A percentile compares a stretch with the other conserved stretches of the same genome.
Evolutionary conservation across 2,888 invertebrate species (phyloP).

Genomic region (Plemyria rubiginata): DNA sequence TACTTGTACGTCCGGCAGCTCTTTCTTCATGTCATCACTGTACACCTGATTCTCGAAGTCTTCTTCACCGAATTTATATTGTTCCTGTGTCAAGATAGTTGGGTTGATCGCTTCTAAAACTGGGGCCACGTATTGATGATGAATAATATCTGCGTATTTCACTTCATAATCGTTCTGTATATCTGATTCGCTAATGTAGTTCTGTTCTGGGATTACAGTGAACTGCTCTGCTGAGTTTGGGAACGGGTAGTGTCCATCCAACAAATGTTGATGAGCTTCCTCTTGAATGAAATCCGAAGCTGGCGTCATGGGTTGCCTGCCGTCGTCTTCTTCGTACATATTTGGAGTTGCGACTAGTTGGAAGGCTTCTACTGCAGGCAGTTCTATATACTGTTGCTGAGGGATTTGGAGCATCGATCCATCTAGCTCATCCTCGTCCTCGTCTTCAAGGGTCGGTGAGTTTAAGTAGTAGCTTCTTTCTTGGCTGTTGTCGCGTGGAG

Average conservation of each 20-base stretch:
- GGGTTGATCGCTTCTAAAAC: slow-evolving; percentile 65
- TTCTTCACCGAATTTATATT: slow-evolving; percentile 71
- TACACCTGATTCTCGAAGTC: slow-evolving; percentile 75
- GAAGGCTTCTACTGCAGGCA: slow-evolving; percentile 86
- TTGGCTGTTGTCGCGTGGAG: slow-evolving; percentile 73
- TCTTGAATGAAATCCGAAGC: slow-evolving; percentile 80
- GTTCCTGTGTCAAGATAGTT: slow-evolving; percentile 61
- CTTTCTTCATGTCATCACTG: slow-evolving; percentile 76
- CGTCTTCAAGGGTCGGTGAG: slow-evolving; percentile 77
- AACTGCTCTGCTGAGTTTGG: slow-evolving; percentile 80
- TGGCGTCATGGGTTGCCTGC: slow-evolving; percentile 82
- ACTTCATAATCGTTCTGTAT: slow-evolving; percentile 72
- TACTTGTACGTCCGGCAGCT: slow-evolving; percentile 78
- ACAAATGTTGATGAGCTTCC: slow-evolving; percentile 76
- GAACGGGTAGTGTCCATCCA: slow-evolving; percentile 81
- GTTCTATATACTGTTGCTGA: slow-evolving; percentile 83
- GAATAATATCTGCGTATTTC: slow-evolving; percentile 76
- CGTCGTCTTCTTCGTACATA: slow-evolving; percentile 87
- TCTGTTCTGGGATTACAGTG: slow-evolving; percentile 79
- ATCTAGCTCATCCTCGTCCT: slow-evolving; percentile 78
- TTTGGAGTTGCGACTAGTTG: slow-evolving; percentile 85
- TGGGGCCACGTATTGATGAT: slow-evolving; percentile 61
- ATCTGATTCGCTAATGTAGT: slow-evolving; percentile 73
- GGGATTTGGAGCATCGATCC: slow-evolving; percentile 76
- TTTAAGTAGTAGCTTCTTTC: slow-evolving; percentile 74